Percentiles rank a stretch among this genome's conserved stretches.
phyloP scores from a whole-genome alignment of 2,797 vertebrate genomes.

The Malurus leucopterus region DNA sequence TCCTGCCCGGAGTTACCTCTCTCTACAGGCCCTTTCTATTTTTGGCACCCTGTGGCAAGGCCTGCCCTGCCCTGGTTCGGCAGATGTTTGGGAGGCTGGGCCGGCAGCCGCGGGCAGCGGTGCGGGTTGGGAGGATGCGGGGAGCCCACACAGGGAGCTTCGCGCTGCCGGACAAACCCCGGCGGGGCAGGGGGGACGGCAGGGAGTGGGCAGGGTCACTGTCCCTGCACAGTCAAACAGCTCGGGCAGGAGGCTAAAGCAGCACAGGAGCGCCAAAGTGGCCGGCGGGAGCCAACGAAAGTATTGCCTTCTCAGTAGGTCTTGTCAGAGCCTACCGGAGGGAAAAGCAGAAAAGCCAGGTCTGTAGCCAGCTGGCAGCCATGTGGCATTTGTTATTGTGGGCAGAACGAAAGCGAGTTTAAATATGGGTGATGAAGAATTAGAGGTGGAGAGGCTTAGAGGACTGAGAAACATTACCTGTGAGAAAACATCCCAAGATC shows the following conservation, averaged over 20 bases:
- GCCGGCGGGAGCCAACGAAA: rapidly evolving
- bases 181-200: not conserved
- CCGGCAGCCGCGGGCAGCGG: not conserved
- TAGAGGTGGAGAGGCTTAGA: not conserved
- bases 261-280: not conserved
- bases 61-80: not conserved
- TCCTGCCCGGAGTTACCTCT: not conserved
- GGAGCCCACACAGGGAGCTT: not conserved
- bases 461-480: constrained; percentile 57
- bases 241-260: rapidly evolving
- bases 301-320: not conserved
- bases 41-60: not conserved
- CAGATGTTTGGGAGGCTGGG: not conserved
- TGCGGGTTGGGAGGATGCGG: rapidly evolving
- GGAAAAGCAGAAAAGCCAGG: not conserved
- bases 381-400: not conserved
- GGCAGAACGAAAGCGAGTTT: not conserved
- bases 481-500: constrained; percentile 76
- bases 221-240: not conserved
- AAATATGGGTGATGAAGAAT: not conserved
- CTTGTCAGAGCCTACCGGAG: not conserved
- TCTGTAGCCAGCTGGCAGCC: not conserved
- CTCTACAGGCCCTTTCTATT: not conserved
- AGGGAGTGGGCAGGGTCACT: not conserved
- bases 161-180: not conserved